Evolutionary conservation across 2,888 invertebrate species (phyloP).

Genomic region (Sminthurinus aureus): DNA sequence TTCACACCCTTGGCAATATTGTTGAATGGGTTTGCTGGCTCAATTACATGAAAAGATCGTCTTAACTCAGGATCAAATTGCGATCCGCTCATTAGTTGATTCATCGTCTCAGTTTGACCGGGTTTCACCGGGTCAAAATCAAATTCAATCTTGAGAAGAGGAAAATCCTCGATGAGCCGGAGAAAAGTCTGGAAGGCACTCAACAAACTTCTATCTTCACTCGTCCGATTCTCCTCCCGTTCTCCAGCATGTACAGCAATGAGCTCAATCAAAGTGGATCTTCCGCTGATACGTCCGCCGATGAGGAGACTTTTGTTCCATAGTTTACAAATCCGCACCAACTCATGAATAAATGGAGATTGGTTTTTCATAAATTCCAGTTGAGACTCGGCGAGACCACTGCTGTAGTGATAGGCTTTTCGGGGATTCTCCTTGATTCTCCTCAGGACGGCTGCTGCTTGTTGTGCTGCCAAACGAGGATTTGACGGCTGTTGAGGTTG

Average conservation of each 20-base stretch:
- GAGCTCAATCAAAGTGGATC: background rate
- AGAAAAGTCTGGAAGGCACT: slow-evolving; percentile 7
- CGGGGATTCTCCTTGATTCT: background rate
- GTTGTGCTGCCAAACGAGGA: slow-evolving; percentile 7
- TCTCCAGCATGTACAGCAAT: background rate
- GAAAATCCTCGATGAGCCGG: background rate
- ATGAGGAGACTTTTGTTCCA: background rate
- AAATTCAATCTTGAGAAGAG: background rate
- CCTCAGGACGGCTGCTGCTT: background rate
- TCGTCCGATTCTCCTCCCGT: background rate
- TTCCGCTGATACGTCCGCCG: background rate
- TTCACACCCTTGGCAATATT: background rate
- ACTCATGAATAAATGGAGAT: background rate
- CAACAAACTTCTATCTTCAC: background rate
- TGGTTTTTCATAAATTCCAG: background rate
- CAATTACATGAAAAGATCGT: background rate
- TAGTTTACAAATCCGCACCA: background rate
- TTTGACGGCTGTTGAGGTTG: background rate
- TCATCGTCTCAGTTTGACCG: background rate
- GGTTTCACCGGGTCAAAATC: slow-evolving; percentile 11
- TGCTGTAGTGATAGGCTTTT: background rate
- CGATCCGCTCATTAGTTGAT: background rate
- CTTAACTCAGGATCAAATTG: background rate
- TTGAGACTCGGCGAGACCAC: background rate
- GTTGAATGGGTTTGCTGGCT: background rate